Base-by-base conservation (phyloP, 1,140 invertebrate species). In the Arion vulgaris region DNA sequence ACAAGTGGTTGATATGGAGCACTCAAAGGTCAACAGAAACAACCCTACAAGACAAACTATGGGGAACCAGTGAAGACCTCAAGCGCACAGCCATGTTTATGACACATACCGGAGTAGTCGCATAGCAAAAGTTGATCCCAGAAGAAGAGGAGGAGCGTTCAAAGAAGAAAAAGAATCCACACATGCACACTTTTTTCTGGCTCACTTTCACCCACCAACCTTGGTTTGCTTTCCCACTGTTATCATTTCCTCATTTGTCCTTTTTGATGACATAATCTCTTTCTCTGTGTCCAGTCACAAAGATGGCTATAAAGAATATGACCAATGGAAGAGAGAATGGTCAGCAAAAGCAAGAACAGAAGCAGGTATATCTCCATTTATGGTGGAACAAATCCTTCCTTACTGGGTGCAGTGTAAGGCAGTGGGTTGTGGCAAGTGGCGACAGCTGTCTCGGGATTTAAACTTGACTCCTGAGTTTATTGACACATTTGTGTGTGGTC, bases 301-400 rank as follows among this genome's bases (percentile, higher is more conserved):
- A 85, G 84, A 83, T 76, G 91, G 92, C 5, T 91, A 93, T 83
- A 81, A 85, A 0, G 83, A 75, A 2, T 93, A 88, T 78, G 85
- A 78, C 23, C 76, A 85, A 13, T 93, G 93, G 93, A 92, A 90
- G 84, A 81, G 88, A 73, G 66, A 88, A 11, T 93, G 92, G 92
- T 86, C 88, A 28, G 79, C 85, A 0, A 88, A 91, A 72, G 88
- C 88, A 0, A 85, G 84, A 62, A 87, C 87, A 13, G 91, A 93
- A 36, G 81, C 92, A 77, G 82, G 39, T 41, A 62, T 81, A 45
- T 9, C 45, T 41, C 7, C n/a, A 2, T 76, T 51, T 88, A 91
- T 80, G 88, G 88, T 1, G 84, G 85, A 75, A 86, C 87, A 26
- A 91, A 93, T 51, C 82, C 92, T 93, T 38, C 91, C 92, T n/a